phyloP scores from a whole-genome alignment of 1,140 invertebrate species.

The Ostrea denselamellosa region DNA sequence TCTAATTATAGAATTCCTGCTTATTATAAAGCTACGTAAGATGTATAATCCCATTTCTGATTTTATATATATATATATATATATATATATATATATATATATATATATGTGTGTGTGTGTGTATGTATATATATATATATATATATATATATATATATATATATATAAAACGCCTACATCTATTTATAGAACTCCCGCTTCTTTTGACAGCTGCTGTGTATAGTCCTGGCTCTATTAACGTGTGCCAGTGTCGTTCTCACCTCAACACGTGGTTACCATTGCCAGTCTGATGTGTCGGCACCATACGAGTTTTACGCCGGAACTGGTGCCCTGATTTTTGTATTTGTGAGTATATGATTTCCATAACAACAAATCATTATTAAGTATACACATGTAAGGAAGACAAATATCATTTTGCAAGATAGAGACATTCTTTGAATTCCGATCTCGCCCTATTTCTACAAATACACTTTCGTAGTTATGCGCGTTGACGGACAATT shows the following conservation, averaged over 20 bases:
- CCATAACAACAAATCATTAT: background rate
- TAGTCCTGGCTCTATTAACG: slow-evolving; percentile 10
- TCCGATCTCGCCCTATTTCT: background rate
- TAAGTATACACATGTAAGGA: background rate
- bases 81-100: no score
- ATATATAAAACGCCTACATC: background rate
- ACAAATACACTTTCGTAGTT: no score
- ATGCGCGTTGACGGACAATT: no score
- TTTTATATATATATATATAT: no score
- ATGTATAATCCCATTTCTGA: no score
- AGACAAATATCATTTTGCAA: background rate
- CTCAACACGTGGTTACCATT: slow-evolving; percentile 11
- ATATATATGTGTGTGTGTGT: background rate
- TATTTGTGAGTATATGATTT: background rate
- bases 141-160: background rate
- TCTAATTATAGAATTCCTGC: no score
- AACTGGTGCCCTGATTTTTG: background rate
- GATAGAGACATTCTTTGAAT: background rate
- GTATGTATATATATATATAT: background rate
- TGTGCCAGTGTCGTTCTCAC: background rate
- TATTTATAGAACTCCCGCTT: background rate
- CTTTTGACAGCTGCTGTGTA: background rate
- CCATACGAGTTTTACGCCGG: background rate
- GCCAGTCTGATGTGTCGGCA: background rate
- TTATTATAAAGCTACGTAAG: no score